phyloP scores from a whole-genome alignment of 2,797 vertebrate species.

The Falco peregrinus region DNA sequence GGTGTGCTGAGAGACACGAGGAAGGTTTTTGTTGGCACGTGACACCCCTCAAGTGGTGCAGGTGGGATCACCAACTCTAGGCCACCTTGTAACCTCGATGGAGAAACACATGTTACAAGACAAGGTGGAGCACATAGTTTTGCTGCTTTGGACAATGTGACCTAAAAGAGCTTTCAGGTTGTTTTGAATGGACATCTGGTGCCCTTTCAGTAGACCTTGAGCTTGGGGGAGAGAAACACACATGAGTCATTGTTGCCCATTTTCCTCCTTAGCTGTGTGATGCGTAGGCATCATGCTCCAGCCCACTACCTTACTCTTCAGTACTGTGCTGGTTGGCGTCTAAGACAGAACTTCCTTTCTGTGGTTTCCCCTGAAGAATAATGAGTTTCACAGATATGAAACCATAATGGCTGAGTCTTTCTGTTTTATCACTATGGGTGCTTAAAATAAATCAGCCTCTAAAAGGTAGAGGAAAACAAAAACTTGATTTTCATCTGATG shows the following conservation, averaged over 20 bases:
- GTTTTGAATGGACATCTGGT: not conserved
- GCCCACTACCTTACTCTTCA: not conserved
- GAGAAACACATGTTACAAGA: not conserved
- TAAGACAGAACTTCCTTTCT: not conserved
- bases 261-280: not conserved
- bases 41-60: not conserved
- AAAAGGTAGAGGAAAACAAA: conserved; percentile 33
- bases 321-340: not conserved
- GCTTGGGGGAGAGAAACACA: not conserved
- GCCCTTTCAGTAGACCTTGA: not conserved
- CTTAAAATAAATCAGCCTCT: conserved; percentile 38
- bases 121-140: not conserved
- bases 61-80: not conserved
- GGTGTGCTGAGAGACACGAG: fast-evolving
- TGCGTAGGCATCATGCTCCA: not conserved
- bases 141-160: not conserved
- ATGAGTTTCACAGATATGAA: conserved; percentile 17
- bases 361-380: not conserved
- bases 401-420: not conserved
- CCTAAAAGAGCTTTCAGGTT: not conserved
- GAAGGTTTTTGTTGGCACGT: not conserved
- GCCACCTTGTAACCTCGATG: not conserved
- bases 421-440: conserved; percentile 6
- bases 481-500: conserved; percentile 25
- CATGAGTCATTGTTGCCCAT: not conserved